These are phyloP conservation scores for Noctua pronuba DNA, from an alignment of 2,888 invertebrate species.

Conservation along the genomic window DNA sequence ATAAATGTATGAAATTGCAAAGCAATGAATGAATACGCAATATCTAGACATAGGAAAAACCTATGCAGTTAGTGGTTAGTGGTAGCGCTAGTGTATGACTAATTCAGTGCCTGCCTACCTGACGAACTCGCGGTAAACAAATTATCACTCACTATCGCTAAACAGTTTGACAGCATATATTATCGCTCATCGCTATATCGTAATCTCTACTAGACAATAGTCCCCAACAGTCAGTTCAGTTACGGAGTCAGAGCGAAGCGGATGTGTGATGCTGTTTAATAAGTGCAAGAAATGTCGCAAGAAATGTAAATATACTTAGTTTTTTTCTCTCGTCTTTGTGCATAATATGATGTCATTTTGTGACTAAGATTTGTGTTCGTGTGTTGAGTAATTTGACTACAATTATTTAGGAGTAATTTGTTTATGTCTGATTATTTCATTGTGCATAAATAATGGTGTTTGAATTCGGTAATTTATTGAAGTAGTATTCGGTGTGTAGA, in stretches of 20 bases:
- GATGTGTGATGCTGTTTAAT: conserved; percentile 80
- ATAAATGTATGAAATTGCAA: neutral
- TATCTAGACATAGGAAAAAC: neutral
- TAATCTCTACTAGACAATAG: conserved; percentile 24
- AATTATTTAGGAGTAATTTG: conserved; percentile 24
- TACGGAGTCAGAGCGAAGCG: conserved; percentile 18
- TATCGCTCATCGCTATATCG: conserved; percentile 23
- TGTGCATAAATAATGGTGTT: conserved; percentile 7
- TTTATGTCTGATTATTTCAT: conserved; percentile 26
- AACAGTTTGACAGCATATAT: conserved; percentile 26
- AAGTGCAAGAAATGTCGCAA: conserved; percentile 85
- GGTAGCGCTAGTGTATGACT: no score
- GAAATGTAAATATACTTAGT: conserved; percentile 79
- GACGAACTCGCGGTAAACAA: conserved; percentile 13
- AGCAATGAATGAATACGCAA: neutral
- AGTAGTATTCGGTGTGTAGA: conserved; percentile 7
- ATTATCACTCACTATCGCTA: conserved; percentile 41
- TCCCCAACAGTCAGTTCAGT: conserved; percentile 25
- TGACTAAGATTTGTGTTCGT: conserved; percentile 15
- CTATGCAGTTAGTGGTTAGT: no score
- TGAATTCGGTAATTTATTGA: neutral
- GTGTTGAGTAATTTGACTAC: conserved; percentile 22
- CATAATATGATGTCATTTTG: conserved; percentile 13
- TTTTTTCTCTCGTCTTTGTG: conserved; percentile 36
- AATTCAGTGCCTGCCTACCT: neutral